phyloP scores from a whole-genome alignment of 2,113 vertebrate genomes.

The Trematomus loennbergii region DNA sequence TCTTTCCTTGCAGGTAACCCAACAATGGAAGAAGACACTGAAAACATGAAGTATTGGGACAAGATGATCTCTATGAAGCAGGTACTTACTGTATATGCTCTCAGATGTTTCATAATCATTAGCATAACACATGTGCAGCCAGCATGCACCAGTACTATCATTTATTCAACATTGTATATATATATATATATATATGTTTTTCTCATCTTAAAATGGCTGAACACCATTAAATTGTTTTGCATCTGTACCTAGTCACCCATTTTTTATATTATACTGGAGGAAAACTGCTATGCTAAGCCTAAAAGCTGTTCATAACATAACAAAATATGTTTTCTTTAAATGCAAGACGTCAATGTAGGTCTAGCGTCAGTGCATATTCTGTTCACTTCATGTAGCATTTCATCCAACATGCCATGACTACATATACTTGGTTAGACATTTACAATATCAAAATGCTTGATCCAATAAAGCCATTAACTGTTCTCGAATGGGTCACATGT shows the following conservation, averaged over 20 bases:
- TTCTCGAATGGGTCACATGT: constrained; percentile 80
- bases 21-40: constrained; percentile 24
- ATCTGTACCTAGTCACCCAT: constrained; percentile 19
- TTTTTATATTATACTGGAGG: constrained; percentile 12
- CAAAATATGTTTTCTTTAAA: constrained; percentile 33
- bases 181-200: background rate
- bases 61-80: constrained; percentile 70
- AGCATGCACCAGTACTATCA: constrained; percentile 22
- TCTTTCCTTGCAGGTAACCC: constrained; percentile 66
- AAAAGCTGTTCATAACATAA: constrained; percentile 9
- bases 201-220: background rate
- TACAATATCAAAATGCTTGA: constrained; percentile 75
- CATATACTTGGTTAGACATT: constrained; percentile 67
- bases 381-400: constrained; percentile 71
- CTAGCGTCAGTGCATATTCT: constrained; percentile 49
- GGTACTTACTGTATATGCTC: constrained; percentile 70
- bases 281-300: constrained; percentile 6
- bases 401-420: constrained; percentile 70
- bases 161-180: constrained; percentile 7
- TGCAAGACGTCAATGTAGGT: constrained; percentile 46
- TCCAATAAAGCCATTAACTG: constrained; percentile 82
- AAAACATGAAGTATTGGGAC: constrained; percentile 50
- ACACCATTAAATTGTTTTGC: constrained; percentile 19
- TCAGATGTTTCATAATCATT: constrained; percentile 54
- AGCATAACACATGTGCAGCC: constrained; percentile 33